These are phyloP conservation scores for Lagocephalus sceleratus DNA, from an alignment of 2,797 vertebrate genomes.

Conservation along the genomic window DNA sequence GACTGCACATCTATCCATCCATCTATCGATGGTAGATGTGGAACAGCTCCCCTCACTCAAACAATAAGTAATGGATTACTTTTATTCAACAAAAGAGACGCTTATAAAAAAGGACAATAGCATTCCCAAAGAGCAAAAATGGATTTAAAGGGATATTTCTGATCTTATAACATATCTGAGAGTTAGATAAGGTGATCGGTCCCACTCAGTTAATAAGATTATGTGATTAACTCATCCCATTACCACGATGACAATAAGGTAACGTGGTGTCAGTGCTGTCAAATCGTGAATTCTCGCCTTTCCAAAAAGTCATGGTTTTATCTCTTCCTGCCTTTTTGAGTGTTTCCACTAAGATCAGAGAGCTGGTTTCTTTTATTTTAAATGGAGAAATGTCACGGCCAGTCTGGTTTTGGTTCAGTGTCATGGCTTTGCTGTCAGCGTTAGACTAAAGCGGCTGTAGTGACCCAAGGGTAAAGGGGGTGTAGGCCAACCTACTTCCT, in stretches of 20 bases:
- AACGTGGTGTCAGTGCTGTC: no score
- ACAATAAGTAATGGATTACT: constrained; percentile 6
- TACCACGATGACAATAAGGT: no score
- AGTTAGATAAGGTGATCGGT: constrained; percentile 4
- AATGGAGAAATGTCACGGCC: no score
- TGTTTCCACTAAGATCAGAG: constrained; percentile 4
- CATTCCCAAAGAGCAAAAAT: constrained; percentile 11
- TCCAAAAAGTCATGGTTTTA: no score
- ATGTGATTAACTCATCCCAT: no score
- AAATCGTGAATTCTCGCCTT: no score
- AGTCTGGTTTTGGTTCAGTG: no score
- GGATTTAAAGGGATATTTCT: no score
- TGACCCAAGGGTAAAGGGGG: constrained; percentile 30
- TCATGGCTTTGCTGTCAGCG: no score
- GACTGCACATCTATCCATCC: constrained; percentile 35
- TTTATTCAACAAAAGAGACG: constrained; percentile 20
- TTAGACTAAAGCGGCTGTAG: constrained; percentile 27
- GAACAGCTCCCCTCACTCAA: constrained; percentile 40
- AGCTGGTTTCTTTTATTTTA: neutral
- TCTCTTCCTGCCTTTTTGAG: neutral
- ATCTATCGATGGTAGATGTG: constrained; percentile 37
- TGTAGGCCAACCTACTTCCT: constrained; percentile 33
- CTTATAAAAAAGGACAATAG: constrained; percentile 14
- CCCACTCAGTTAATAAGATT: neutral
- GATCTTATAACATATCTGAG: no score